Evolutionary conservation across 64 coral and sea anemone species (phyloP).

Genomic region (Catalaphyllia jardinei): DNA sequence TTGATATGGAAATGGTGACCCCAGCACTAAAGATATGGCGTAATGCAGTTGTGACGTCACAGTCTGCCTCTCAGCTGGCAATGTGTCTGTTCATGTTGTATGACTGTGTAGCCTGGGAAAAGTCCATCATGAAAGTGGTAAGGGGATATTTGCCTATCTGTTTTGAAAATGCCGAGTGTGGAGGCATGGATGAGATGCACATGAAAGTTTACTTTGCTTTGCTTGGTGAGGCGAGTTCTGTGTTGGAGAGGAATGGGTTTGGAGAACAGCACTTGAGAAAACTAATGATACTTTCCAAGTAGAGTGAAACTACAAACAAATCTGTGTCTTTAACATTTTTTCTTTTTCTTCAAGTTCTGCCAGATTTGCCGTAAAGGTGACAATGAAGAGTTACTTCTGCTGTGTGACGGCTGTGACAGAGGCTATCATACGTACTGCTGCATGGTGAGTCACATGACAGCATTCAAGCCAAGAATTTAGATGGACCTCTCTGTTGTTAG

Average conservation of each 20-base stretch:
- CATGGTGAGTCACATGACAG: constrained; percentile 50
- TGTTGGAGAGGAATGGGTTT: too few relatives aligned
- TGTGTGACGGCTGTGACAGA: constrained; percentile 97
- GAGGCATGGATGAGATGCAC: too few relatives aligned
- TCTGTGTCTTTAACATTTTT: not conserved
- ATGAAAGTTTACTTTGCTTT: too few relatives aligned
- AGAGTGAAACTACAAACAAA: not conserved
- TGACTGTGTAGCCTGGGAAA: constrained; percentile 95
- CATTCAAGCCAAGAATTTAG: not conserved
- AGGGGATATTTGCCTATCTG: not conserved
- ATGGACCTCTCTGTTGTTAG: not conserved
- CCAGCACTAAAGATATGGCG: constrained; percentile 90
- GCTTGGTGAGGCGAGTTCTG: too few relatives aligned
- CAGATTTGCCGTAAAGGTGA: constrained; percentile 99
- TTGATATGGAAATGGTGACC: constrained; percentile 45
- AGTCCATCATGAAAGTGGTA: constrained; percentile 99
- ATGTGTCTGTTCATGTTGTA: constrained; percentile 82
- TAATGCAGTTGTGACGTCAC: constrained; percentile 62
- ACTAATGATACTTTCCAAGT: too few relatives aligned
- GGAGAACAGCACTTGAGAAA: too few relatives aligned
- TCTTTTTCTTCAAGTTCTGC: constrained; percentile 65
- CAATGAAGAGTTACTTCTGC: constrained; percentile 91
- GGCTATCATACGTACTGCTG: constrained; percentile 99
- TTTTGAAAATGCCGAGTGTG: too few relatives aligned
- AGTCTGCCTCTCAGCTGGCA: constrained; percentile 79